These are phyloP conservation scores for Sepiola atlantica DNA, from an alignment of 2,888 invertebrate species.

Conservation along the genomic window DNA sequence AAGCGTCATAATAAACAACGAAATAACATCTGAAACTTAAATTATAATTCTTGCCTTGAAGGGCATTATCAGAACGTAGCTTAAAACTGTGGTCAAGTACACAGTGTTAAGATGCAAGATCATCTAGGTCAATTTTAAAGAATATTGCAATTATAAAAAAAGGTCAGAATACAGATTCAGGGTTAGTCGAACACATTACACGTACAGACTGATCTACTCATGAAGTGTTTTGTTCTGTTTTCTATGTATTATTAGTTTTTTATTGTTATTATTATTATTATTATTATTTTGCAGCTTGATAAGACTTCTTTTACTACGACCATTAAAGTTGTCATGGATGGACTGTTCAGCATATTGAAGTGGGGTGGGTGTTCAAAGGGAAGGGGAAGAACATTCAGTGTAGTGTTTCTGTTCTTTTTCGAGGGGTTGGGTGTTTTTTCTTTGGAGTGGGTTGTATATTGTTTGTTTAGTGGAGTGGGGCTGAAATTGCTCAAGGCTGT, in stretches of 20 bases:
- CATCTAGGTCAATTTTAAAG: too few relatives aligned
- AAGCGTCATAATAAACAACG: too few relatives aligned
- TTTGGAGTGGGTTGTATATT: background rate
- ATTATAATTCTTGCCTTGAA: too few relatives aligned
- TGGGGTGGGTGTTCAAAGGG: background rate
- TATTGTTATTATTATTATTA: too few relatives aligned
- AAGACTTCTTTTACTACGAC: background rate
- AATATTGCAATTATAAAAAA: too few relatives aligned
- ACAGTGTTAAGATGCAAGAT: too few relatives aligned
- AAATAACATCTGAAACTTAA: too few relatives aligned
- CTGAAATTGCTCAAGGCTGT: background rate
- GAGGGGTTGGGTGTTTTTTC: background rate
- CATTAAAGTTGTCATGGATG: conserved; percentile 1
- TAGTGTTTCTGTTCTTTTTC: too few relatives aligned
- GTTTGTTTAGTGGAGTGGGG: background rate
- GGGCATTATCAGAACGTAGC: too few relatives aligned
- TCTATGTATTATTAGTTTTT: background rate
- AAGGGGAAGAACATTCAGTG: background rate
- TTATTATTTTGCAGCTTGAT: background rate
- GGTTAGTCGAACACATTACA: background rate
- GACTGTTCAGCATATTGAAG: background rate
- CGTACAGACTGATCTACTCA: background rate
- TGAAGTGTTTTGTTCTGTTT: background rate
- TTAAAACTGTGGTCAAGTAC: too few relatives aligned
- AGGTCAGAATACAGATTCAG: background rate